Base-by-base conservation (phyloP, 2,797 vertebrate genomes). In the Propithecus deckenii region DNA sequence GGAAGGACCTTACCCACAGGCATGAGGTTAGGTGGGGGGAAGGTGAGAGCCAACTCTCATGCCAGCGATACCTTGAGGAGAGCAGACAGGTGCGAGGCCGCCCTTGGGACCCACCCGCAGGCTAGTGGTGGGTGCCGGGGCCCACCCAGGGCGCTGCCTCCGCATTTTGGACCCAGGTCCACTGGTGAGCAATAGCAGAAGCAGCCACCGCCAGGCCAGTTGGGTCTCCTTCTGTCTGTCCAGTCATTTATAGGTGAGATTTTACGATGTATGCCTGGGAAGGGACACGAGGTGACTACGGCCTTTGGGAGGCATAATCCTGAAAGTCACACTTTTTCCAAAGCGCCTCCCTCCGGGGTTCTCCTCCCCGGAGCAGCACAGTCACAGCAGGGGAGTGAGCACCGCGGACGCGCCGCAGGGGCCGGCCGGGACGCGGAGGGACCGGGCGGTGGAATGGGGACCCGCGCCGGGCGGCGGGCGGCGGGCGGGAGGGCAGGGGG, bases 301-400 rank as follows among this genome's bases (percentile, higher is more conserved):
- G 96, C 91, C 88, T 96, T 91, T 3, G 84, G 75, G 80, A 87
- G 89, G 83, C 35, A 52, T 57, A 35, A 76, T 59, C 61, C 78
- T 50, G 35, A 93, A 97, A 98, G 96, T 97, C 96, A 92, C 59
- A 96, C 96, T 97, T 97, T 83, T n/a, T 7, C 84, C 80, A 41
- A 95, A 86, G 97, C 91, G 59, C 43, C 28, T 52, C 67, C 79
- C 46, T 28, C 71, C 25, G 41, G 8, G 78, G 48, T 4, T 48
- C 12, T n/a, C 74, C 65, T 30, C 50, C 74, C 89, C 41, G 0
- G 59, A 9, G 78, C 80, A 1, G 50, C 43, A 7, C 41, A 23
- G 78, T 59, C 69, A 38, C 67, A 2, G 86, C n/a, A 10, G 83
- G n/a, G 41, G 23, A 52, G 91, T 7, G 32, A 18, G 75, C 91